Evolutionary conservation across 2,113 vertebrate genomes (phyloP).

Genomic region (Chaetops frenatus): DNA sequence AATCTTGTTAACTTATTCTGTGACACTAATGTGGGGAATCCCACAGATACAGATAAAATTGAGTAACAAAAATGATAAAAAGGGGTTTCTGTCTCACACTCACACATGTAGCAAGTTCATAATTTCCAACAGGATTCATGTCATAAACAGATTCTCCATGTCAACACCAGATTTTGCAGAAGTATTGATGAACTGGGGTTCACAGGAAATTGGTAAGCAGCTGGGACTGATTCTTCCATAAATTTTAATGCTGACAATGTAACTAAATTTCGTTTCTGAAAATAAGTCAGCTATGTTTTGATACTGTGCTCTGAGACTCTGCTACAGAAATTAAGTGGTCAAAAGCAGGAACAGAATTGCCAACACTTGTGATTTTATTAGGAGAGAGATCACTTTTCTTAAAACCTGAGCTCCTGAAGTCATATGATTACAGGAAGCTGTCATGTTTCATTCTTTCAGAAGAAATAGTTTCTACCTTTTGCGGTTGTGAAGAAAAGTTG

Average conservation of each 20-base stretch:
- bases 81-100: neutral
- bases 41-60: neutral
- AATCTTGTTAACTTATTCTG: neutral
- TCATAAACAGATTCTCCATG: neutral
- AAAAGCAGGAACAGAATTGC: constrained; percentile 20
- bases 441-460: neutral
- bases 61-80: neutral
- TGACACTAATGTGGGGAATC: neutral
- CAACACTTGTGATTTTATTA: constrained; percentile 49
- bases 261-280: neutral
- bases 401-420: neutral
- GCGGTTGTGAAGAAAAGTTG: neutral
- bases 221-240: neutral
- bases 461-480: constrained; percentile 3
- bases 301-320: neutral
- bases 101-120: neutral
- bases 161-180: neutral
- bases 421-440: constrained; percentile 1
- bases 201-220: neutral
- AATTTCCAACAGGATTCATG: neutral
- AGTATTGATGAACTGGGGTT: neutral
- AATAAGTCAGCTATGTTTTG: neutral
- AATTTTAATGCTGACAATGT: neutral
- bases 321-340: neutral
- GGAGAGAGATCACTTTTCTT: neutral